A percentile compares a stretch with the other conserved stretches of the same genome.
Conservation (phyloP, 2,888 invertebrate genomes). For the Clusia tigrina region DNA sequence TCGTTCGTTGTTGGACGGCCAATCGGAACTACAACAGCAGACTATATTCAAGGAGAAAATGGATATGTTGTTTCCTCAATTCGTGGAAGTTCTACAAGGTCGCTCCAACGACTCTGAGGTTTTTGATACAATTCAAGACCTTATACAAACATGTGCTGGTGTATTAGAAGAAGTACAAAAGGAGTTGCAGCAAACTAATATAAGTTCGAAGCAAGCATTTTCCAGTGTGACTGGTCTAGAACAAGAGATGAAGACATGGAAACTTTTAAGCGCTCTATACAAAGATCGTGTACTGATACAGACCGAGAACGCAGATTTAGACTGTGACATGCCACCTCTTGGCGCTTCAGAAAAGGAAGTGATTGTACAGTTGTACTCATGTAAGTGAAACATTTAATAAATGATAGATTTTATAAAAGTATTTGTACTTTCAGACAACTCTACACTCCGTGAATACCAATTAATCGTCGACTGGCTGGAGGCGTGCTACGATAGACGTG, state of each 20-base stretch:
- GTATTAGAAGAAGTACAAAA: conserved; percentile 51
- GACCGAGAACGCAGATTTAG: conserved; percentile 54
- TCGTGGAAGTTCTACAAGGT: conserved; percentile 59
- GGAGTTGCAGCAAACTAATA: conserved; percentile 40
- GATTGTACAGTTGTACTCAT: conserved; percentile 63
- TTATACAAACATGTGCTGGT: conserved; percentile 50
- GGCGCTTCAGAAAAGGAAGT: conserved; percentile 68
- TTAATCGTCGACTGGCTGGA: conserved; percentile 94
- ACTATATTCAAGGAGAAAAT: conserved; percentile 46
- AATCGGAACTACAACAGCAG: conserved; percentile 29
- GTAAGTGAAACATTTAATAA: too few relatives aligned
- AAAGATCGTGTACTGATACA: conserved; percentile 74
- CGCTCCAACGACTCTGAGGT: conserved; percentile 54
- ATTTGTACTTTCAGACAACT: conserved; percentile 60
- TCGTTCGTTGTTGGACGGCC: conserved; percentile 29
- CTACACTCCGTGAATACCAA: conserved; percentile 75
- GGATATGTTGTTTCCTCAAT: conserved; percentile 57
- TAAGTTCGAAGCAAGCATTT: conserved; percentile 33
- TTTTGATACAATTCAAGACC: conserved; percentile 55
- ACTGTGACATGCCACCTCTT: conserved; percentile 58
- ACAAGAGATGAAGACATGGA: conserved; percentile 90
- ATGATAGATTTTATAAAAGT: background rate
- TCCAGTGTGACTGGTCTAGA: conserved; percentile 69
- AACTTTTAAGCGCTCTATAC: conserved; percentile 81
- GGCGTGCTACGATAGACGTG: conserved; percentile 74